A percentile compares a stretch with the other conserved stretches of the same genome.
Evolutionary conservation across 2,113 vertebrate genomes (phyloP).

Genomic region (Cyphomyrus plagiostoma): DNA sequence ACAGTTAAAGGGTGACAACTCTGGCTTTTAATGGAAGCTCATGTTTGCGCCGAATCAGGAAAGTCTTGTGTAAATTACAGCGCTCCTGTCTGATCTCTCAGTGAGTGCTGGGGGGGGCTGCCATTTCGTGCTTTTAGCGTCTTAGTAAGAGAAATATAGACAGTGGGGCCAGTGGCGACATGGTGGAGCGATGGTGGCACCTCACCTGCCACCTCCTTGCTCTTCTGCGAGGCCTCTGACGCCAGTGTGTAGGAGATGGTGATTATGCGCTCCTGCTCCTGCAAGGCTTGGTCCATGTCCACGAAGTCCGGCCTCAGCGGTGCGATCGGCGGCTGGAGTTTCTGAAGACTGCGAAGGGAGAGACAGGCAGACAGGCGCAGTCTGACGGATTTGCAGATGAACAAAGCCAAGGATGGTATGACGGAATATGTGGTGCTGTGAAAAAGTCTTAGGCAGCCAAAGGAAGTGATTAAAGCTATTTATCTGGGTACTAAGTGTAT

Average conservation of each 20-base stretch:
- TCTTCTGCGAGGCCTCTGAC: conserved; percentile 84
- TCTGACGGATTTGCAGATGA: neutral
- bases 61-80: neutral
- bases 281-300: conserved; percentile 73
- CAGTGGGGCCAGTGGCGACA: neutral
- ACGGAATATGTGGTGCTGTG: neutral
- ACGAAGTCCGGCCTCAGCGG: conserved; percentile 57
- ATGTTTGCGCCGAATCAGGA: neutral
- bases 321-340: conserved; percentile 56
- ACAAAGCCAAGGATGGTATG: neutral
- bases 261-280: conserved; percentile 88
- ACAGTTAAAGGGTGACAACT: neutral
- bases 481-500: neutral
- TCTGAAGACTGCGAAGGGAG: conserved; percentile 64
- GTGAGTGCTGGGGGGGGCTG: neutral
- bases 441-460: neutral
- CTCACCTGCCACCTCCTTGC: conserved; percentile 88
- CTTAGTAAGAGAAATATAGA: neutral
- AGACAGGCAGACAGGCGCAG: neutral
- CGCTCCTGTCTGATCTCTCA: neutral
- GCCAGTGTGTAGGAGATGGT: conserved; percentile 80
- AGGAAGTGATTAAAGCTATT: neutral
- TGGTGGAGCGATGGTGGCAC: neutral
- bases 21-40: neutral
- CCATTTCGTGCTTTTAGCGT: neutral